Evolutionary conservation across 2,888 invertebrate species (phyloP).

Genomic region (Sphaerophoria rueppellii): DNA sequence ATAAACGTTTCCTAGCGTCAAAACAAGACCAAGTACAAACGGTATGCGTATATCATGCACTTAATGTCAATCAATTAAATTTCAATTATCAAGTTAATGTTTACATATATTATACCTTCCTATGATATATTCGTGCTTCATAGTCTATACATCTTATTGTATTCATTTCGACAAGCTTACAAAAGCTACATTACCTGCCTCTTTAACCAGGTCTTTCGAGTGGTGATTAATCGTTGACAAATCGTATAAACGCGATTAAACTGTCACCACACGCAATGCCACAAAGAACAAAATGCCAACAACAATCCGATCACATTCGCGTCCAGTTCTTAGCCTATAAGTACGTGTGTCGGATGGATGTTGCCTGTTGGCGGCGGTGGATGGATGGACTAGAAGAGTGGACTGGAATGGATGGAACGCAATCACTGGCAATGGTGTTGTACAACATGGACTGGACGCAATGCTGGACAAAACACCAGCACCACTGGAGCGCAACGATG

Average conservation of each 20-base stretch:
- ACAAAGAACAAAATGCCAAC: constrained; percentile 55
- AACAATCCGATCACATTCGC: constrained; percentile 57
- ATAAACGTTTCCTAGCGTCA: not conserved
- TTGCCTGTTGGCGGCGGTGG: constrained; percentile 8
- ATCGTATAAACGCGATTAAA: constrained; percentile 64
- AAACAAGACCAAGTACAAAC: not conserved
- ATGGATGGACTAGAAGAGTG: not conserved
- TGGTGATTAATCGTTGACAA: constrained; percentile 71
- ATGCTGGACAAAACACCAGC: constrained; percentile 7
- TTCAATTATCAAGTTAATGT: constrained; percentile 28
- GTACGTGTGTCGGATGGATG: constrained; percentile 51
- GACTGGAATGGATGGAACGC: not conserved
- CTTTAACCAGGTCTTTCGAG: constrained; percentile 12
- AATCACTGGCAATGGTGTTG: constrained; percentile 40
- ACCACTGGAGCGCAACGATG: not conserved
- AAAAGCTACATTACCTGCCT: constrained; percentile 8
- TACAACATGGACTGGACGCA: constrained; percentile 6
- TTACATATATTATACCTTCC: no score
- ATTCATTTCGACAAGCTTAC: constrained; percentile 11
- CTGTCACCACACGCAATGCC: constrained; percentile 64
- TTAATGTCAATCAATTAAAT: constrained; percentile 22
- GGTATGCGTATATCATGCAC: not conserved
- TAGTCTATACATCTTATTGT: constrained; percentile 14
- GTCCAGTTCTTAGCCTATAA: constrained; percentile 37
- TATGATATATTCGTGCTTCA: no score